phyloP scores from a whole-genome alignment of 2,888 invertebrate genomes.

The Ryuthela nishihirai region DNA sequence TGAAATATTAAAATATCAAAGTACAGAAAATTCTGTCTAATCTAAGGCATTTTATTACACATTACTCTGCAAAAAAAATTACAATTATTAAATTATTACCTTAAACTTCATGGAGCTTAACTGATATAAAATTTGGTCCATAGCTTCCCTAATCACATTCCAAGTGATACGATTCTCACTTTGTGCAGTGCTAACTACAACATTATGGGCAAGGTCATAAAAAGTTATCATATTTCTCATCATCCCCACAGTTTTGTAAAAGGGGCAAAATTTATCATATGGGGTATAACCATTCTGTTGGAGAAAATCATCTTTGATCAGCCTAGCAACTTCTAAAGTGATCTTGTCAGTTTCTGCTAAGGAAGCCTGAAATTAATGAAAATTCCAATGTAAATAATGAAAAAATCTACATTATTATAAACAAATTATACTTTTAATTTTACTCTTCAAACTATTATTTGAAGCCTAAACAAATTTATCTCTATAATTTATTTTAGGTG shows the following conservation, averaged over 20 bases:
- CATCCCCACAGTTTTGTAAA: conserved; percentile 99
- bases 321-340: conserved; percentile 95
- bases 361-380: conserved; percentile 61
- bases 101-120: conserved; percentile 99
- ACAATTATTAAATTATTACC: too few relatives aligned
- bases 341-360: conserved; percentile 99
- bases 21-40: too few relatives aligned
- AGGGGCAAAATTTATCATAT: conserved; percentile 97
- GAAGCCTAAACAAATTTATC: too few relatives aligned
- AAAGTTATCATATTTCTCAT: conserved; percentile 95
- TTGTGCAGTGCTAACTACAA: conserved; percentile 96
- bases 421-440: not conserved
- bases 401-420: not conserved
- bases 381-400: not conserved
- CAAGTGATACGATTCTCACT: conserved; percentile 99
- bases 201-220: conserved; percentile 97
- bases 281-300: conserved; percentile 98
- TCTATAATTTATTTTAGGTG: too few relatives aligned
- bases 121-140: conserved; percentile 94
- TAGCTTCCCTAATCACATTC: conserved; percentile 94
- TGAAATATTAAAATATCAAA: too few relatives aligned
- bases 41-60: too few relatives aligned
- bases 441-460: too few relatives aligned
- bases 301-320: conserved; percentile 98
- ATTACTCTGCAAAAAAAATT: too few relatives aligned